phyloP scores from a whole-genome alignment of 2,797 vertebrate genomes.

The Heteromormyrus szaboi region DNA sequence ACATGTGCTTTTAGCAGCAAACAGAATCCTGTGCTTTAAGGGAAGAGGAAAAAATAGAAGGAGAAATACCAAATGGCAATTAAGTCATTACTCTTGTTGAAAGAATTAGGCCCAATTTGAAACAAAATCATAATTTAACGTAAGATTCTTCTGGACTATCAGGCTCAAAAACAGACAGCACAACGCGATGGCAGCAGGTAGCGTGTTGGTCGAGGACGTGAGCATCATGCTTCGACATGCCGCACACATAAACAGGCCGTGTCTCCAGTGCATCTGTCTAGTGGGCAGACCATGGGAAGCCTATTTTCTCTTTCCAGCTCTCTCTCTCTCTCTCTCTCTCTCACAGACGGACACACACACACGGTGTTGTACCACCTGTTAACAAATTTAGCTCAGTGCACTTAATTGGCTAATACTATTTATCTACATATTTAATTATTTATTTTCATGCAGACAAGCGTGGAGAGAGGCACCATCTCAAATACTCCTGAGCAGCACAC shows the following conservation, averaged over 20 bases:
- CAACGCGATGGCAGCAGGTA: neutral
- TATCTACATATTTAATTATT: neutral
- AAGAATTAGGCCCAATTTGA: slow-evolving; percentile 20
- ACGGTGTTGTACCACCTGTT: neutral
- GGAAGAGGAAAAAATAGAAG: neutral
- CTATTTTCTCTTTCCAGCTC: neutral
- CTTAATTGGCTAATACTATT: neutral
- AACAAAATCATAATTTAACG: neutral
- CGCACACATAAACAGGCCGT: neutral
- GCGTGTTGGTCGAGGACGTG: neutral
- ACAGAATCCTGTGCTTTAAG: slow-evolving; percentile 47
- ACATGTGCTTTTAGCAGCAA: slow-evolving; percentile 44
- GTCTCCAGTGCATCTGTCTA: neutral
- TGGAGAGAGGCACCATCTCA: neutral
- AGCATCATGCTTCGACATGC: neutral
- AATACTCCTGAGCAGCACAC: neutral
- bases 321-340: neutral
- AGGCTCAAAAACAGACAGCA: neutral
- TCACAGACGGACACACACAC: neutral
- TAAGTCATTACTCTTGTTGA: slow-evolving; percentile 4
- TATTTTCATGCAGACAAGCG: neutral
- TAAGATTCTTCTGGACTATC: neutral
- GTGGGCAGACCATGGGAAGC: slow-evolving; percentile 19
- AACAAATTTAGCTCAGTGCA: neutral
- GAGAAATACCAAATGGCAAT: slow-evolving; percentile 23